Conservation (phyloP, 2,113 vertebrate genomes). For the Pangasianodon gigas region DNA sequence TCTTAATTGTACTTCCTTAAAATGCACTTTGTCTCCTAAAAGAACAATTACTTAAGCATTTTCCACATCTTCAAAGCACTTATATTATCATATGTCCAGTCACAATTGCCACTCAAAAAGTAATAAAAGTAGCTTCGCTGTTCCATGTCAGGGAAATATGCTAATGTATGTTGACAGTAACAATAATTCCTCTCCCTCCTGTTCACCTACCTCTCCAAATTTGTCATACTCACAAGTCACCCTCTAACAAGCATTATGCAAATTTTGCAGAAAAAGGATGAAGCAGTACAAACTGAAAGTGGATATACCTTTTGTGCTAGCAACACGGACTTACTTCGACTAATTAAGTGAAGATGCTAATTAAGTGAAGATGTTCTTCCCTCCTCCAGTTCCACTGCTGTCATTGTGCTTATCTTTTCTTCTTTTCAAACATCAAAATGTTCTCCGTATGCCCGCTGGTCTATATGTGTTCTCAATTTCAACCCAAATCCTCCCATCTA, state of each 20-base stretch:
- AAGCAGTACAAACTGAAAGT: not conserved
- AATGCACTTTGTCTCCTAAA: too few relatives aligned
- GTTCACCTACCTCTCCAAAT: not conserved
- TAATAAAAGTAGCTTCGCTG: not conserved
- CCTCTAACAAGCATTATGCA: not conserved
- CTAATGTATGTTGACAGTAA: not conserved
- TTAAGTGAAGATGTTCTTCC: not conserved
- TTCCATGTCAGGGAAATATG: not conserved
- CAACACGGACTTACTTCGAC: not conserved
- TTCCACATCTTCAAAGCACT: not conserved
- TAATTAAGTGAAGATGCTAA: slow-evolving; percentile 5
- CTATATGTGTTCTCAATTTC: not conserved
- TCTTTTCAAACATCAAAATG: not conserved
- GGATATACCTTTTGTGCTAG: not conserved
- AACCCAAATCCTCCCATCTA: not conserved
- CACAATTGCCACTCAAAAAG: not conserved
- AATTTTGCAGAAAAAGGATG: not conserved
- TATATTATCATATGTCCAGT: not conserved
- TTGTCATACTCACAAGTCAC: not conserved
- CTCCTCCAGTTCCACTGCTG: not conserved
- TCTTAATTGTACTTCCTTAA: not conserved
- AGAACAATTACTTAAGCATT: not conserved
- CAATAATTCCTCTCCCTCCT: not conserved
- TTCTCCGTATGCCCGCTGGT: not conserved
- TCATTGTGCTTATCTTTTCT: not conserved